Evolutionary conservation across 2,797 vertebrate species (phyloP), one percentile per base, ranked within the genome.

Genomic region (Melanotaenia maccullochi): DNA sequence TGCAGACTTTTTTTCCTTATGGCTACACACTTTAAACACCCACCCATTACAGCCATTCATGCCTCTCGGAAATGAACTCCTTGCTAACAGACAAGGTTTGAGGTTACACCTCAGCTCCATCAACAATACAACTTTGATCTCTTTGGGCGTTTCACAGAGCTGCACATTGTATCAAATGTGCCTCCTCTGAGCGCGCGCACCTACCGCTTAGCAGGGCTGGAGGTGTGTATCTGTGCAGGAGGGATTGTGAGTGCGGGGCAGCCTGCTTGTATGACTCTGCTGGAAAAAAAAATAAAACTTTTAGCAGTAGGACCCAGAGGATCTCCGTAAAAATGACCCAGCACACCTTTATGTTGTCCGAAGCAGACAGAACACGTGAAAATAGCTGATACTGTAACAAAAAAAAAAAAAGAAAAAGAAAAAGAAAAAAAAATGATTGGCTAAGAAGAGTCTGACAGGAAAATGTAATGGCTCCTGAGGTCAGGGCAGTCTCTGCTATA

Each of bases 281-380:
- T 3, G 14, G 40, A 51, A 68, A 33, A 68, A 33, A 47, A 67
- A 65, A 47, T 59, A 79, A 82, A 0, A 0, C 73, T 13, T 84
- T 77, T 85, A 87, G 93, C 94, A 91, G 76, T 93, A 95, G 93
- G 93, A 95, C 93, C 94, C 94, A 74, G 93, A 90, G 85, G 89
- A 74, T 63, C 59, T 73, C 54, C 49, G 33, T 9, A 3, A 36
- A 14, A 82, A 32, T 82, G 67, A 71, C 83, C 70, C 81, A 85
- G 80, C 70, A 83, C 90, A 93, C 91, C 92, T 94, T 93, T 86
- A 81, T 84, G 84, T 72, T 85, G 76, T 76, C 57, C 77, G 63
- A 79, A 84, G 79, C 82, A 71, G 89, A 82, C 85, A 77, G 72
- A 79, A 78, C 72, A 89, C 90, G 71, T 76, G 36, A 44, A 78